Base-by-base conservation (phyloP, 2,888 invertebrate genomes). In the Cepaea hortensis region DNA sequence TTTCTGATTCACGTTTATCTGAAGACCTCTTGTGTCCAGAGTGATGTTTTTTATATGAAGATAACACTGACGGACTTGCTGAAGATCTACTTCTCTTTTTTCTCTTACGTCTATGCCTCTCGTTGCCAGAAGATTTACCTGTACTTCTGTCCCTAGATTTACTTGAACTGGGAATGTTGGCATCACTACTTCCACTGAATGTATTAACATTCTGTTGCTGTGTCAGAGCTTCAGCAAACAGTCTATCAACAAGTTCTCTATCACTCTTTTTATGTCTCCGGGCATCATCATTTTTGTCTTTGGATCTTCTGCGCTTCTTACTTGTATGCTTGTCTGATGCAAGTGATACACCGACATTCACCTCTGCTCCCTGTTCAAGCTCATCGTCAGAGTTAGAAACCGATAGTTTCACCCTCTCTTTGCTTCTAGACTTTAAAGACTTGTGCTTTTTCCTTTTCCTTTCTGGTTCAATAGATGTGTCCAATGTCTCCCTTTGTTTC, bases 11-110 rank as follows among this genome's bases (percentile, higher is more conserved):
- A 15, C 73, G 55, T 35, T 73, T 73, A 68, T 80, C 83, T 35
- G 80, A 73, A 48, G 88, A 87, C 62, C 85, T 92, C 82, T 93
- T 93, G 87, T 93, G 93, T n/a, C 93, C 93, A 86, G 91, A 90
- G 20, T 91, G 92, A 84, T 93, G 93, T 86, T 93, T 93, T 84
- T 93, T 93, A 81, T 77, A 89, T 50, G 87, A 20, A 5, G 50
- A 65, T 50, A 77, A 23, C 11, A 50, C 13, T 0, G 84, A 80
- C 18, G 84, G 84, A 61, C 84, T 84, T 9, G 18, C 50, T 55
- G 76, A 81, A 46, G 18, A 55, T 72, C 85, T 80, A 55, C 68
- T 76, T 70, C 50, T 81, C 23, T 84, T 77, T 68, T 80, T 87
- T 65, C 85, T 84, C 55, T 73, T 85, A 13, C 81, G 65, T 61